Evolutionary conservation across 2,113 vertebrate species (phyloP), one percentile per base, ranked within the genome.

Genomic region (Carollia perspicillata): DNA sequence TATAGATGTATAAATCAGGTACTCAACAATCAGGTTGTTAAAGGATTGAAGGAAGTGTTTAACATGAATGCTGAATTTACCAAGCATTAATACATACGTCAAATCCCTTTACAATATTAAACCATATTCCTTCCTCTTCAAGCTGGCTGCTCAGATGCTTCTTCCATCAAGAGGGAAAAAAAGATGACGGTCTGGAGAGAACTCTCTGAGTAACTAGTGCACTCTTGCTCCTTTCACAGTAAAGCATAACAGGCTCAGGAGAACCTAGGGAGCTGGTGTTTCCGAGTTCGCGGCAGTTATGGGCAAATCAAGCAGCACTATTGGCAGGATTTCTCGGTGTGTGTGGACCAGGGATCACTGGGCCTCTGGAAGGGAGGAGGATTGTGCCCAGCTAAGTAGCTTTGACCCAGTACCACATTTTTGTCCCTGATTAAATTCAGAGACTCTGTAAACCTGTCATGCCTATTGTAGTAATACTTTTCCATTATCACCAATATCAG

Each of bases 31-130:
- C 65, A 37, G 33, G 35, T 55, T 87, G 55, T 74, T 60, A 93
- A 94, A 79, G 69, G 22, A 79, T 95, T 83, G 69, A 79, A 89
- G 87, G 42, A 93, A 74, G 80, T 79, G 79, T n/a, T 97, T 78
- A 74, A 55, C 47, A 55, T 9, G 16, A 87, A 69, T 17, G 68
- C 68, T 55, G 79, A 89, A 83, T 65, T 44, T 35, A 63, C 79
- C 55, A 23, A 26, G 74, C n/a, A 42, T 71, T 51, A 47, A 14
- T 40, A 26, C 30, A 35, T 28, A 75, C 0, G 3, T 89, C 83
- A 79, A 90, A 86, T 53, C 72, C 81, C 44, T 16, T 83, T 51
- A 81, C 3, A 69, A 63, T 6, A 63, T 9, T 55, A 78, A 78
- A 23, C 37, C 33, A 35, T 40, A 69, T 30, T 60, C 33, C 49